A percentile compares a stretch with the other conserved stretches of the same genome.
Evolutionary conservation across 2,888 invertebrate genomes (phyloP).

Genomic region (Heliconius hortense): DNA sequence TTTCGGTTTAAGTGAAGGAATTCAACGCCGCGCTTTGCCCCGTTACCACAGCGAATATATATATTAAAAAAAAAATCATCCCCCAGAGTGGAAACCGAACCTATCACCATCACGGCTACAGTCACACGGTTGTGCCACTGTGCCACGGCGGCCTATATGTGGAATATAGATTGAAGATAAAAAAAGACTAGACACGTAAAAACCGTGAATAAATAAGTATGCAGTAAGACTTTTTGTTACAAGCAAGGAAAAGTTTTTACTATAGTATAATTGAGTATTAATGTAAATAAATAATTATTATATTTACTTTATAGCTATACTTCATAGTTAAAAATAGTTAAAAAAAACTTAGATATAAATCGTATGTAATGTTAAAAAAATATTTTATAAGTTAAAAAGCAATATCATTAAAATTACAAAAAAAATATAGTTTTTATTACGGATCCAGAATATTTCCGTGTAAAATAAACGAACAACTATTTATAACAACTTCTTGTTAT

Average conservation of each 20-base stretch:
- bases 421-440: neutral
- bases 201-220: neutral
- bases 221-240: neutral
- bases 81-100: too few species aligned
- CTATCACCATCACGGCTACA: too few species aligned
- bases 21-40: too few species aligned
- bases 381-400: neutral
- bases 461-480: neutral
- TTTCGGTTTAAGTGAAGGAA: too few species aligned
- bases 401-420: neutral
- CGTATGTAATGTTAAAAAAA: neutral
- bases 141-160: too few species aligned
- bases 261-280: neutral
- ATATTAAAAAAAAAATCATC: too few species aligned
- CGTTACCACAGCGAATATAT: too few species aligned
- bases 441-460: conserved; percentile 1
- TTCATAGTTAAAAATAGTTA: too few species aligned
- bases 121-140: too few species aligned
- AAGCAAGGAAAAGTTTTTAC: neutral
- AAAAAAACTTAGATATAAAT: neutral
- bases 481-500: neutral
- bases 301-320: too few species aligned
- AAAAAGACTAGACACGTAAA: too few species aligned
- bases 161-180: too few species aligned
- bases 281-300: neutral